phyloP scores from a whole-genome alignment of 2,113 vertebrate genomes.

The Caloenas nicobarica region DNA sequence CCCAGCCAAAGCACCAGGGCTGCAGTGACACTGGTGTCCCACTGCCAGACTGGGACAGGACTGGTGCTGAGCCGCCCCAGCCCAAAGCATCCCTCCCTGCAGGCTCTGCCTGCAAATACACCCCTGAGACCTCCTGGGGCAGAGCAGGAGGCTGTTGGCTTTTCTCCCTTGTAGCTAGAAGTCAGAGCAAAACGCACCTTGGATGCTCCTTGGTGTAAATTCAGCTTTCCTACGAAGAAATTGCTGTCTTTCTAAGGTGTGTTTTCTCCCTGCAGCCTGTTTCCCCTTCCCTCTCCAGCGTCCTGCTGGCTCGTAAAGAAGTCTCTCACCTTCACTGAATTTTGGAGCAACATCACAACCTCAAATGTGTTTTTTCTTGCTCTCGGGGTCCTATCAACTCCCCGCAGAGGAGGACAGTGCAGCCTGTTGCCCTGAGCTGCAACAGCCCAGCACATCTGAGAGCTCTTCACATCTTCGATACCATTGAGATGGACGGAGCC shows the following conservation, averaged over 20 bases:
- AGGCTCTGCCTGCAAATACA: accelerated
- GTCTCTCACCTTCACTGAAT: accelerated
- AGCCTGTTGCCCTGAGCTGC: neutral
- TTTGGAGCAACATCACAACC: neutral
- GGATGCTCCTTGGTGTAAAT: accelerated
- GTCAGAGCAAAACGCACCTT: accelerated
- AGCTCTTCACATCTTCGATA: neutral
- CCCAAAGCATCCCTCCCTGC: neutral
- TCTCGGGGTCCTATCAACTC: neutral
- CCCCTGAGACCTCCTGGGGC: neutral
- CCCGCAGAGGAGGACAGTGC: neutral
- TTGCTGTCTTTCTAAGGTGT: accelerated
- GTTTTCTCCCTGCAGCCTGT: neutral
- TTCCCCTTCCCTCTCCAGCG: neutral
- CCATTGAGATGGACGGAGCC: neutral
- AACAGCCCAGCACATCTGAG: neutral
- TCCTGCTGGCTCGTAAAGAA: neutral
- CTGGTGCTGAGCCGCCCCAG: accelerated
- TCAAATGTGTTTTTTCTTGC: neutral
- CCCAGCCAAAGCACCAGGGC: accelerated
- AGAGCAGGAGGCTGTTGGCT: neutral
- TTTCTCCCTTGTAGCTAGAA: accelerated
- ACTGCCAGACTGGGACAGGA: accelerated
- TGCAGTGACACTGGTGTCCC: accelerated
- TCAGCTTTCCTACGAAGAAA: neutral